Conservation (phyloP, 2,888 invertebrate genomes). For the Neoscelio sp. region DNA sequence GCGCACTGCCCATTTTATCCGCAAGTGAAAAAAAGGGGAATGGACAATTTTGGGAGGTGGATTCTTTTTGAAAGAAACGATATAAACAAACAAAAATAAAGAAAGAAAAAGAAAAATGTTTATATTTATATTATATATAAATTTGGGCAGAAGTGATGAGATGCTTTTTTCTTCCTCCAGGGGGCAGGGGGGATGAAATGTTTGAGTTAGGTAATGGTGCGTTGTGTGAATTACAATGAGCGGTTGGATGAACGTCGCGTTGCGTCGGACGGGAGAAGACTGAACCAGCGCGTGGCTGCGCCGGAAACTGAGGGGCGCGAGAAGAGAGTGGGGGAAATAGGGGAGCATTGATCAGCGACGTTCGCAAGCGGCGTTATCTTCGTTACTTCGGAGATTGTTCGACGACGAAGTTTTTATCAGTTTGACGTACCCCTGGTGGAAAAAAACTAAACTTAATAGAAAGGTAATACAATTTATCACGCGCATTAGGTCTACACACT, state of each 20-base stretch:
- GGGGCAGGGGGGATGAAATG: background rate
- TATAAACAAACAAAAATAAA: too few relatives aligned
- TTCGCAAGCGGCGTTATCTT: too few relatives aligned
- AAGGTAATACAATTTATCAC: too few relatives aligned
- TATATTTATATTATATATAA: slow-evolving; percentile 4
- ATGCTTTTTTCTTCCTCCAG: too few relatives aligned
- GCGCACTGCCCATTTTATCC: slow-evolving; percentile 69
- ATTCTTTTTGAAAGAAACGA: background rate
- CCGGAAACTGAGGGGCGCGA: slow-evolving; percentile 56
- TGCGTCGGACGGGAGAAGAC: slow-evolving; percentile 72
- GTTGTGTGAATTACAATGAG: slow-evolving; percentile 7
- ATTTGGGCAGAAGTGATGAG: too few relatives aligned
- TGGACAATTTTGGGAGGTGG: background rate
- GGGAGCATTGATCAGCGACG: slow-evolving; percentile 47
- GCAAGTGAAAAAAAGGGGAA: slow-evolving; percentile 61
- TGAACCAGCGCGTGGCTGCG: slow-evolving; percentile 69
- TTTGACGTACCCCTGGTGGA: too few relatives aligned
- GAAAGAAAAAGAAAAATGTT: background rate
- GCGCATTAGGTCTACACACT: too few relatives aligned
- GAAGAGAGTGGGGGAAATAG: slow-evolving; percentile 49
- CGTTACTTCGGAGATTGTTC: too few relatives aligned
- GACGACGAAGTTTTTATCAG: too few relatives aligned
- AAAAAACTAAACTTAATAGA: too few relatives aligned
- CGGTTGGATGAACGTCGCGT: slow-evolving; percentile 30
- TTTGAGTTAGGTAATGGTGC: slow-evolving; percentile 5